A percentile compares a stretch with the other conserved stretches of the same genome.
Conservation (phyloP, 2,888 invertebrate species). For the Nemurella pictetii region DNA sequence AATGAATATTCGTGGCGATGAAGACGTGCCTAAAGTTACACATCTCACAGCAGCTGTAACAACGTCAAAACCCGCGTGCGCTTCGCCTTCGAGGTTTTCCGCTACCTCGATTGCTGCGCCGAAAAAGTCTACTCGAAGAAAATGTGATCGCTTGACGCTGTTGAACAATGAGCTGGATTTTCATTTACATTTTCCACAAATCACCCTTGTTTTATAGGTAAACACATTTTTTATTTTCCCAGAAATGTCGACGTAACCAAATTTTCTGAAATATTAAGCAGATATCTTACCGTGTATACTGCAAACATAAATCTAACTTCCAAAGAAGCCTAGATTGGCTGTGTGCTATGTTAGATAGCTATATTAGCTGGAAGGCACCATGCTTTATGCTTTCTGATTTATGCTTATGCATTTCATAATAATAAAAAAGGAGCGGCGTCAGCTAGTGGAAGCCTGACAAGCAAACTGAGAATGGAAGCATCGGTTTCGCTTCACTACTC, state of each 20-base stretch:
- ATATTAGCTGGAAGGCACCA: too few species aligned
- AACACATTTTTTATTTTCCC: neutral
- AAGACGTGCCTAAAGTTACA: neutral
- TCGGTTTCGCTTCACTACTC: neutral
- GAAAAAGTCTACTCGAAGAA: neutral
- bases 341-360: neutral
- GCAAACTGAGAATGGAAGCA: neutral
- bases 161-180: neutral
- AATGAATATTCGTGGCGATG: neutral
- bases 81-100: neutral
- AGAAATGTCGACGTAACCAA: neutral
- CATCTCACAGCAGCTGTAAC: too few species aligned
- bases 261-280: neutral
- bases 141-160: neutral
- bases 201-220: neutral
- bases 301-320: neutral
- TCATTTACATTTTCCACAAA: neutral
- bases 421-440: neutral
- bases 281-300: neutral
- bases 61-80: neutral
- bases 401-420: neutral
- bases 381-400: too few species aligned
- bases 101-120: neutral
- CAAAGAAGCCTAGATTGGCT: neutral
- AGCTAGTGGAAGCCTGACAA: neutral